These are phyloP conservation scores for Mormyrus lacerda DNA, from an alignment of 2,113 vertebrate genomes.

Conservation along the genomic window DNA sequence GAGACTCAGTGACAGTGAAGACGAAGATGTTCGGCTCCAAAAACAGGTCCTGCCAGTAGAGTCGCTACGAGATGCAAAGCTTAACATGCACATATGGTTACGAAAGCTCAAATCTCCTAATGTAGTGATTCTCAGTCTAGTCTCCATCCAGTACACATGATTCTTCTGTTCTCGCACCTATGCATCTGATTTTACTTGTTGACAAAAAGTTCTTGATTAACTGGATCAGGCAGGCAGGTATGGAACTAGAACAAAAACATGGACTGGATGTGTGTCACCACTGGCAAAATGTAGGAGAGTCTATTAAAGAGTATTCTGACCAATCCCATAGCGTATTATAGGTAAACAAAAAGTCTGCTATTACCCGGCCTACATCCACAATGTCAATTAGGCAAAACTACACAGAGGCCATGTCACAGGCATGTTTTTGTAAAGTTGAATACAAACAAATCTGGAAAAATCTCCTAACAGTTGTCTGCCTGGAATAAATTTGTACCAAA, in stretches of 20 bases:
- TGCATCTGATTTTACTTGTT: neutral
- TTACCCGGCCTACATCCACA: neutral
- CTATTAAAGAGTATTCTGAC: neutral
- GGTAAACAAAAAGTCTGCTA: neutral
- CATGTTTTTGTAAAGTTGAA: neutral
- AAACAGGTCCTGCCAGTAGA: neutral
- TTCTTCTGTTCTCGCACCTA: neutral
- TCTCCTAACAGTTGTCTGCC: neutral
- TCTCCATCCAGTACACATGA: neutral
- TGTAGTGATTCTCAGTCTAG: neutral
- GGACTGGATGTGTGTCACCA: neutral
- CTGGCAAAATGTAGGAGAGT: neutral
- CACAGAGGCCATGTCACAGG: neutral
- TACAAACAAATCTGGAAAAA: neutral
- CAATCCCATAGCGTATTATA: neutral
- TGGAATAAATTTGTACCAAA: slow-evolving; percentile 4
- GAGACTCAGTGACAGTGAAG: neutral
- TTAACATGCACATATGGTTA: neutral
- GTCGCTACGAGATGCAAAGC: neutral
- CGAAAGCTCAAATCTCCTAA: neutral
- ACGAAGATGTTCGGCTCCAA: neutral
- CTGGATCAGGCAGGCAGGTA: neutral
- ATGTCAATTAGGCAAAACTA: neutral
- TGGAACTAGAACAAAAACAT: neutral
- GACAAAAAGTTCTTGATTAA: neutral